These are phyloP conservation scores for Dolichotis patagonum DNA, from an alignment of 2,113 vertebrate species.

Conservation along the genomic window DNA sequence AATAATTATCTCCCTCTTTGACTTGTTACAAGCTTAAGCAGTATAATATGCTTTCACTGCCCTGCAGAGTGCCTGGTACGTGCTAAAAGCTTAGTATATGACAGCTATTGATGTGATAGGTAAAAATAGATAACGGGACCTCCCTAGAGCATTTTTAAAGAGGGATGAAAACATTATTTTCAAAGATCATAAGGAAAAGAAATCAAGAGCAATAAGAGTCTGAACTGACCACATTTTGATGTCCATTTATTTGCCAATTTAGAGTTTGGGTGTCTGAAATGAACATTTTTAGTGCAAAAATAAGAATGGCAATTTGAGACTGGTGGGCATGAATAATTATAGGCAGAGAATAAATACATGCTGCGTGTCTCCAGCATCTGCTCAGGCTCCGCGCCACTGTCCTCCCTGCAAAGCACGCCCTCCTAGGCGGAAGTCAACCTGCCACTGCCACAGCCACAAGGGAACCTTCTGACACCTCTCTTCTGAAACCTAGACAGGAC, in stretches of 20 bases:
- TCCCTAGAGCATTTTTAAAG: constrained; percentile 29
- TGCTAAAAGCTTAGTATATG: constrained; percentile 47
- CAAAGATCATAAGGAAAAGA: constrained; percentile 35
- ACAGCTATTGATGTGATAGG: background rate
- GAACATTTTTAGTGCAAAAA: constrained; percentile 51
- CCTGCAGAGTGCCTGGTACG: background rate
- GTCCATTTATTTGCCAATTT: constrained; percentile 26
- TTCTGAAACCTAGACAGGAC: background rate
- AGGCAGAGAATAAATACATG: constrained; percentile 22
- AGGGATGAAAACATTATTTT: background rate
- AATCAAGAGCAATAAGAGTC: constrained; percentile 18
- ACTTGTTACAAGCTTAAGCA: constrained; percentile 43
- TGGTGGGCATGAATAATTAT: constrained; percentile 42
- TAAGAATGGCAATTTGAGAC: background rate
- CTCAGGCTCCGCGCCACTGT: background rate
- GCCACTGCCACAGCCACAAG: background rate
- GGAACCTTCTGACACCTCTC: background rate
- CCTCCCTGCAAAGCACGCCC: background rate
- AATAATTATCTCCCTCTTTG: background rate
- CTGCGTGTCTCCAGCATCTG: background rate
- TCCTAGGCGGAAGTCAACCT: background rate
- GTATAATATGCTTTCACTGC: constrained; percentile 24
- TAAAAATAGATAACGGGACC: background rate
- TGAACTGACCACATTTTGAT: constrained; percentile 9
- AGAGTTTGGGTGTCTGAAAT: background rate